These are phyloP conservation scores for Paralichthys olivaceus DNA, from an alignment of 2,113 vertebrate species.

Conservation along the genomic window DNA sequence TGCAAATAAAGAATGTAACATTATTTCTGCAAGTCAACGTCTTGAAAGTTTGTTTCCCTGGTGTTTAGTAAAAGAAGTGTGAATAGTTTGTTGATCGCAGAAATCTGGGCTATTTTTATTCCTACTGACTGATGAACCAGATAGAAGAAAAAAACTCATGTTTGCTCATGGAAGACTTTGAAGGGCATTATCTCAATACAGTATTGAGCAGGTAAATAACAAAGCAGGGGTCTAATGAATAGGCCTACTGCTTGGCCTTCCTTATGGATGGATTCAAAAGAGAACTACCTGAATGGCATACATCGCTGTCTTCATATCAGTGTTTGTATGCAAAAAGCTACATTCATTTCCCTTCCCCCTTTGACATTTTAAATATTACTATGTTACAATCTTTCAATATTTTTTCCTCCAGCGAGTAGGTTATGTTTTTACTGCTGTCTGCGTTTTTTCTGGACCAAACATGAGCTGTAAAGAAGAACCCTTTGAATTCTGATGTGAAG, in stretches of 20 bases:
- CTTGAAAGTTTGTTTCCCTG: neutral
- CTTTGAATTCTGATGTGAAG: too few species aligned
- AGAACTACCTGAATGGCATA: conserved; percentile 68
- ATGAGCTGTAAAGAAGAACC: too few species aligned
- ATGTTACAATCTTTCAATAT: too few species aligned
- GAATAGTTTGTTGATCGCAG: conserved; percentile 34
- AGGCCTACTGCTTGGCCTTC: conserved; percentile 69
- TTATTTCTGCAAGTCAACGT: neutral
- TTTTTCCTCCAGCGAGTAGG: too few species aligned
- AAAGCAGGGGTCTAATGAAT: conserved; percentile 71
- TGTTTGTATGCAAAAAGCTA: conserved; percentile 69
- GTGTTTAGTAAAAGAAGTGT: conserved; percentile 11
- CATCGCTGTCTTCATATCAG: conserved; percentile 45
- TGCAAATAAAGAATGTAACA: neutral
- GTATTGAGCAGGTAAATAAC: conserved; percentile 53
- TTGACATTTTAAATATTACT: too few species aligned
- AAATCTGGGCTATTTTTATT: conserved; percentile 20
- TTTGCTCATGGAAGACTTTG: conserved; percentile 52
- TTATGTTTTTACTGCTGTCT: neutral
- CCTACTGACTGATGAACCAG: conserved; percentile 41
- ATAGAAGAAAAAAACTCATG: conserved; percentile 23
- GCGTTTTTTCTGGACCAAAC: too few species aligned
- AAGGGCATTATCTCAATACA: conserved; percentile 65
- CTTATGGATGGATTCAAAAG: conserved; percentile 72
- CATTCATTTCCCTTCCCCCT: conserved; percentile 55